These are phyloP conservation scores for Cantharis nigra DNA, from an alignment of 2,888 invertebrate genomes.

Conservation along the genomic window DNA sequence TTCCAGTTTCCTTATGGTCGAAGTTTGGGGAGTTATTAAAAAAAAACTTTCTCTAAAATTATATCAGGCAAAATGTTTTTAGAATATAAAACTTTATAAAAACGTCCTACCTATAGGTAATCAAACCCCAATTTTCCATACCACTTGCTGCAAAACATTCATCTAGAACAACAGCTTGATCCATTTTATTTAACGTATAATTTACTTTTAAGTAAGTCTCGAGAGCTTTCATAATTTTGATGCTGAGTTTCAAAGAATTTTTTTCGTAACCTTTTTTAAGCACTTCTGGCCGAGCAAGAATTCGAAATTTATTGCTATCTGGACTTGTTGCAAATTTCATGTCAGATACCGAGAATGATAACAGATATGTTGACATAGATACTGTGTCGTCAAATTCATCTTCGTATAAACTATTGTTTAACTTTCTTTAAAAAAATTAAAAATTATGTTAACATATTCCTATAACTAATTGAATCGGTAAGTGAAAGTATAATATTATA, in stretches of 20 bases:
- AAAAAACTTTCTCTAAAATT: neutral
- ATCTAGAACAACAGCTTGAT: neutral
- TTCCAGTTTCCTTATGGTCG: neutral
- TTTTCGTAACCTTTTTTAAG: slow-evolving; percentile 1
- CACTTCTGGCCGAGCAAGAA: neutral
- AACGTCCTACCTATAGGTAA: neutral
- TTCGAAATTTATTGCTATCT: neutral
- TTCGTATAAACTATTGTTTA: neutral
- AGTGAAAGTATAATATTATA: too few species aligned
- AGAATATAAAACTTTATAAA: neutral
- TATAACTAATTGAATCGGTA: too few species aligned
- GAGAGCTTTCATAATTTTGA: neutral
- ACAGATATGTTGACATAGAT: neutral
- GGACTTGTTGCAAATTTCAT: neutral
- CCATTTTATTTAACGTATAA: neutral
- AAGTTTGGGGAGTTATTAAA: neutral
- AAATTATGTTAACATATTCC: too few species aligned
- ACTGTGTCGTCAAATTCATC: neutral
- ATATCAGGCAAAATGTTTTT: neutral
- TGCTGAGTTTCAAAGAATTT: slow-evolving; percentile 58
- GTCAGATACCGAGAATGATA: slow-evolving; percentile 73
- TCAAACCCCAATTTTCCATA: slow-evolving; percentile 11
- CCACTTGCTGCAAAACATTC: neutral
- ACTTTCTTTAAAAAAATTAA: neutral
- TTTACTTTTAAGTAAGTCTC: neutral